Base-by-base conservation (phyloP, 2,888 invertebrate genomes). In the Phrixothrix hirtus region DNA sequence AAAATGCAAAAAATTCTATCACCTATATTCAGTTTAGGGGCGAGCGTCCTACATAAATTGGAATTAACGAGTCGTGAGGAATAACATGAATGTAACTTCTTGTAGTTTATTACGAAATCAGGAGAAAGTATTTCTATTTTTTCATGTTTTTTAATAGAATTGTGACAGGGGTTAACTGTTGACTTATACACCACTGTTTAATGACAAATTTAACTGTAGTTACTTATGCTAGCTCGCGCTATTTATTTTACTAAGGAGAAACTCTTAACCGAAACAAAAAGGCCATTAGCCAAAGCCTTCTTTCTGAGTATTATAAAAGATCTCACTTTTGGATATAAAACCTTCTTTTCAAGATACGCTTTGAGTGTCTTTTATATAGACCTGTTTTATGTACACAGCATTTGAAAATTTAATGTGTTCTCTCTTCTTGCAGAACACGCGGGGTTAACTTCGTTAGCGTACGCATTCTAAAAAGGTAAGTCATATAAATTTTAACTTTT, bases 311-410 rank as follows among this genome's bases (percentile, higher is more conserved):
- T 55, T 55, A 55, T 55, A 55, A 55, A 55, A 55, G 55, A 50
- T 49, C 55, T 49, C 55, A 48, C 48, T 49, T 49, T 55, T 55
- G 55, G 55, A 55, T 55, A 50, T 55, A 55, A 54, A 55, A 55
- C 55, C 55, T 49, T 45, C 49, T 45, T 55, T 49, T 49, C 55
- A 45, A 55, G 55, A 55, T 55, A 55, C 49, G 48, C 55, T 45
- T 47, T 48, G 54, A 48, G 48, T 54, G 48, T 48, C 54, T 55
- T 55, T 55, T 49, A 49, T 55, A 49, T 55, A 55, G 55, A 55
- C 48, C 48, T 55, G 49, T 41, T 55, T 55, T 55, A 55, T 55
- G 49, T 49, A 49, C 39, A 49, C 49, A 41, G 43, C 45, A 49
- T 48, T 55, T 55, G 49, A 55, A 55, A 55, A 48, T 49, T 55